Evolutionary conservation across 2,888 invertebrate species (phyloP).

Genomic region (Galerucella pusilla): DNA sequence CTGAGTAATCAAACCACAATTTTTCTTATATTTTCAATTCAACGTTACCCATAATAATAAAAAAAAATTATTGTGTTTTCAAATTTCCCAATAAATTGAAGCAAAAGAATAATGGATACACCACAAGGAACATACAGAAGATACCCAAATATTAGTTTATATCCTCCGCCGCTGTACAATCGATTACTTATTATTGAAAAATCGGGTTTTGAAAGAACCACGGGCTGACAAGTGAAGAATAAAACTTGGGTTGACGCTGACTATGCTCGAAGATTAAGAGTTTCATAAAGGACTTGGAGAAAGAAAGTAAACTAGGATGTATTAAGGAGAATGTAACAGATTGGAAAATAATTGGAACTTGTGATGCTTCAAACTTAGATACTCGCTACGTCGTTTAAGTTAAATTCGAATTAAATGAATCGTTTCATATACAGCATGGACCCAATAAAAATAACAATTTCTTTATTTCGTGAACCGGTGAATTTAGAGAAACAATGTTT

Average conservation of each 20-base stretch:
- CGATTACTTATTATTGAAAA: slow-evolving; percentile 32
- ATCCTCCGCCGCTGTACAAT: neutral
- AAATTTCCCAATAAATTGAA: no score
- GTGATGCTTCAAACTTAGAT: slow-evolving; percentile 13
- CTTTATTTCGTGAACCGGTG: no score
- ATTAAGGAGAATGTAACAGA: slow-evolving; percentile 28
- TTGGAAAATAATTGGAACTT: slow-evolving; percentile 34
- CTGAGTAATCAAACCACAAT: no score
- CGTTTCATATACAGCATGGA: no score
- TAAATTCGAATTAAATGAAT: neutral
- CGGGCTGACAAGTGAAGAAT: slow-evolving; percentile 19
- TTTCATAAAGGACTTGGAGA: slow-evolving; percentile 30
- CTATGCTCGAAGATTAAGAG: slow-evolving; percentile 34
- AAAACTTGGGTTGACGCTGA: slow-evolving; percentile 30
- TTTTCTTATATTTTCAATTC: no score
- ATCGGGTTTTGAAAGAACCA: slow-evolving; percentile 25
- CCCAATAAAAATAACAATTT: no score
- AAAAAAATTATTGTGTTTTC: no score
- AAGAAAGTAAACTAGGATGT: slow-evolving; percentile 8
- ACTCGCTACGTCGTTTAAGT: neutral
- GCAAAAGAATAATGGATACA: no score
- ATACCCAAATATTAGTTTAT: neutral
- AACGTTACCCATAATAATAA: no score
- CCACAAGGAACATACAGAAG: no score
- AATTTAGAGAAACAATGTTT: no score